Evolutionary conservation across 2,888 invertebrate genomes (phyloP).

Genomic region (Drosophila buzzatii): DNA sequence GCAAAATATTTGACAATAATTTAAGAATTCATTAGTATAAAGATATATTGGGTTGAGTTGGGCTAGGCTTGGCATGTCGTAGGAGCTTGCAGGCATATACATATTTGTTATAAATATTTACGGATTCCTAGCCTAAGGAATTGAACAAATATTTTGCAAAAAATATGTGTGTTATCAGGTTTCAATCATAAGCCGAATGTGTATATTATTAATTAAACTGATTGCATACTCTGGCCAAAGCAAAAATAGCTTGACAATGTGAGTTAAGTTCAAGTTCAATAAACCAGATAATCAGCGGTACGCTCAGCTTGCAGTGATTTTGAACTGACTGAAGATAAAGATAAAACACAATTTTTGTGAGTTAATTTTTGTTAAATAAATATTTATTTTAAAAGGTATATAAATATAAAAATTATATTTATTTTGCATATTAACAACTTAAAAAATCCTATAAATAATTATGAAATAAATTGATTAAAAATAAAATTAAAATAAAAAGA

Average conservation of each 20-base stretch:
- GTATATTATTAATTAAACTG: no score
- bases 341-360: no score
- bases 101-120: background rate
- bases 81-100: background rate
- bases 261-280: background rate
- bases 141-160: background rate
- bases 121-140: background rate
- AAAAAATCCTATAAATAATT: no score
- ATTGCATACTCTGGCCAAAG: background rate
- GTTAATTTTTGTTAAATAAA: no score
- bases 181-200: background rate
- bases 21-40: background rate
- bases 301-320: no score
- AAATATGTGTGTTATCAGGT: background rate
- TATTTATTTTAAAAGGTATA: no score
- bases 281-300: background rate
- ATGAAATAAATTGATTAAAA: no score
- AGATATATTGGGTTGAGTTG: background rate
- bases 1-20: constrained; percentile 36
- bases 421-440: no score
- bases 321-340: no score
- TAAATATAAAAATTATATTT: no score
- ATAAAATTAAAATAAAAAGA: no score
- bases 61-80: background rate
- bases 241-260: background rate